Evolutionary conservation across 2,113 vertebrate genomes (phyloP), one percentile per base, ranked within the genome.

Genomic region (Ellobius talpinus): DNA sequence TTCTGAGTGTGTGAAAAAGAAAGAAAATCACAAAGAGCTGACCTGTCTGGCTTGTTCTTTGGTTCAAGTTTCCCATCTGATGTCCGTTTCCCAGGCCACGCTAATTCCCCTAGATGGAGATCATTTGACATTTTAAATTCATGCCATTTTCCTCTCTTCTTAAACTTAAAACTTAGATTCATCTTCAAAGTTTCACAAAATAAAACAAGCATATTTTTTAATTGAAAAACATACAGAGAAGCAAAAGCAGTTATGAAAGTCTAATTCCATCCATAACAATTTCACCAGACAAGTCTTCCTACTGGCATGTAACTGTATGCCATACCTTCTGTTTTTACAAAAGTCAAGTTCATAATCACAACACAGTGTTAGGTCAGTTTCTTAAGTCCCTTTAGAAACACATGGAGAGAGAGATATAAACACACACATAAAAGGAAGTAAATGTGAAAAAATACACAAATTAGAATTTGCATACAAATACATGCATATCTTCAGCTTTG

Each of bases 131-230:
- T 92, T 73, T 95, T 61, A 95, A 86, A 58, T 19, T 92, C 33
- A 19, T 36, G 39, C 52, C 31, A 19, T 78, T 96, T 87, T 87
- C 13, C 6, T 58, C 45, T 52, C 4, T 90, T 93, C 84, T 95
- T 90, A 89, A 91, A 94, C 94, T 85, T 89, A 55, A 96, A 96
- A 94, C 87, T 65, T 3, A 70, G 7, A 78, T 78, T 92, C 29
- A 78, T 91, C 52, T 81, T 77, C 39, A 86, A 94, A 85, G 21
- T 50, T 91, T 77, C 95, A 74, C 45, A 82, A 95, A 94, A 84
- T 79, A 85, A 90, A 76, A 9, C 23, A 90, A 92, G 5, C 55
- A 89, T 86, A 76, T 65, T 70, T 63, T 92, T 68, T 93, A 82
- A 58, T 91, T 74, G 19, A 11, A 95, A 95, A 93, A 89, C 84